Evolutionary conservation across 1,140 invertebrate species (phyloP), one percentile per base, ranked within the genome.

Genomic region (Argopecten irradians): DNA sequence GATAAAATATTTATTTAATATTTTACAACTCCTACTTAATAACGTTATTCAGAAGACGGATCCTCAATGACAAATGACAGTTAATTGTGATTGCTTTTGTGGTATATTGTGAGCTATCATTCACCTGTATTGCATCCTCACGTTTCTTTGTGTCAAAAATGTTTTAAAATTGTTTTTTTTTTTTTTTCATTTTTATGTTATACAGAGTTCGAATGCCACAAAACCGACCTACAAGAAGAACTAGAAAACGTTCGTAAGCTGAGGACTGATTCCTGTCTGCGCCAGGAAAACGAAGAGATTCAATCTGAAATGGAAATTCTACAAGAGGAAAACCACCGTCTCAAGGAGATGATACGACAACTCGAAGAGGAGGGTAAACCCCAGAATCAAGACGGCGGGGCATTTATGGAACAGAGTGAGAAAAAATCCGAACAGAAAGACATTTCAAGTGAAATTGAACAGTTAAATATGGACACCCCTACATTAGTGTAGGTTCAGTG

Each of bases 341-440:
- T 93, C 9, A 93, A 93, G 86, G 91, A 89, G n/a, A 87, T 92
- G 28, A 92, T 92, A 36, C 87, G 91, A 32, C 87, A 88, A 85
- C 82, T 91, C 22, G 91, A 92, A 43, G 89, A 88, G 3, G 35
- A 46, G 13, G 34, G 84, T 28, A 90, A 85, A 14, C 87, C 83
- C 9, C 43, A 88, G 34, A 88, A 82, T 28, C 86, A 90, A 86
- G 89, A 90, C 84, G 89, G 89, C 22, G 89, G 89, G 19, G 36
- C 87, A 5, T 71, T 71, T 11, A 71, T 71, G 55, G 55, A n/a
- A 71, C 55, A n/a, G n/a, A 71, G 1, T 7, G 55, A 71, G 55
- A 71, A 71, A 71, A 71, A 1, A 71, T n/a, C 55, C 22, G 55
- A 71, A 71, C 19, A 71, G 55, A 71, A 71, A 28, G 55, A 71